Conservation (phyloP, 1,140 invertebrate species). For the Ceratoteleas bidentatus region DNA sequence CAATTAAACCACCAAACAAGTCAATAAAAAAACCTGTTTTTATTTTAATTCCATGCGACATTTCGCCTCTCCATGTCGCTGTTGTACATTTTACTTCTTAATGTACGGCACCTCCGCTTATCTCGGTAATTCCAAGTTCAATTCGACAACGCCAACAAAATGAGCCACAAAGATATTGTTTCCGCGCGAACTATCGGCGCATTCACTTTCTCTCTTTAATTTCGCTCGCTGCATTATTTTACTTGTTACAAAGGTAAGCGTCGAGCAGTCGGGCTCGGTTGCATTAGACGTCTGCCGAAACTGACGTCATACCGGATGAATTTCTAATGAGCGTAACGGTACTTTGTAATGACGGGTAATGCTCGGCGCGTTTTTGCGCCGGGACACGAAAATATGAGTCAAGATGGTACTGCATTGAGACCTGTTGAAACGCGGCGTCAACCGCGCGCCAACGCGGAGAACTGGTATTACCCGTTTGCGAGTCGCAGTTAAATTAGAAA, state of each 20-base stretch:
- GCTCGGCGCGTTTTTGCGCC: slow-evolving; percentile 43
- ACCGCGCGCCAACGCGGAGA: slow-evolving; percentile 31
- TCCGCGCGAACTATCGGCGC: neutral
- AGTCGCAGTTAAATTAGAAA: slow-evolving; percentile 49
- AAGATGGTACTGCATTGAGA: slow-evolving; percentile 43
- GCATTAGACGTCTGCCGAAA: slow-evolving; percentile 46
- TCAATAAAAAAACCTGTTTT: too few species aligned
- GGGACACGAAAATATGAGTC: slow-evolving; percentile 55
- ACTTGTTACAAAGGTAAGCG: slow-evolving; percentile 31
- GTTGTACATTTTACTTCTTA: neutral
- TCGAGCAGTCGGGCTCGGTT: neutral
- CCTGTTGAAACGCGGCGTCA: slow-evolving; percentile 43
- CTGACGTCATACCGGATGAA: slow-evolving; percentile 61
- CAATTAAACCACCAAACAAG: too few species aligned
- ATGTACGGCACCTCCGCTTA: neutral
- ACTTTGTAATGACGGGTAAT: slow-evolving; percentile 61
- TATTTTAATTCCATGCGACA: too few species aligned
- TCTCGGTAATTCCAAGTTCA: too few species aligned
- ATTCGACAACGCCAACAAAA: too few species aligned
- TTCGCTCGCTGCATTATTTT: slow-evolving; percentile 38
- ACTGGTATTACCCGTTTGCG: slow-evolving; percentile 57
- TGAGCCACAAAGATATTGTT: slow-evolving; percentile 4
- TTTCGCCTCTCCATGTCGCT: too few species aligned
- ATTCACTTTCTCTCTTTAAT: slow-evolving; percentile 40
- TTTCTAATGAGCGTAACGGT: slow-evolving; percentile 64